Evolutionary conservation across 1,140 invertebrate species (phyloP), one percentile per base, ranked within the genome.

Genomic region (Scaptomyza hsui): DNA sequence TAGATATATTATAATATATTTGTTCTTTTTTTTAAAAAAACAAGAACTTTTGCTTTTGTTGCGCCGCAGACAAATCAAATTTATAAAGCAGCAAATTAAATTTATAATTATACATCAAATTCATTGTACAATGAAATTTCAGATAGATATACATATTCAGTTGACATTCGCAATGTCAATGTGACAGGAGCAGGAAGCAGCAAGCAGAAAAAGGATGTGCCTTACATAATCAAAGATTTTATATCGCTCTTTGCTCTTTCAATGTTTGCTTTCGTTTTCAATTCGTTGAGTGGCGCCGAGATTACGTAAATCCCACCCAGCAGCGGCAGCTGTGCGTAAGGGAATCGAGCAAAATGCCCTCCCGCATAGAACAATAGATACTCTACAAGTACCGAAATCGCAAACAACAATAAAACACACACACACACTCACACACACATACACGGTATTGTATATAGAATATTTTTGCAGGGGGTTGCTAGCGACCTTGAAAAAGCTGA

Each of bases 271-370:
- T 82, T 81, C 73, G 37, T 78, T 83, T 78, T 75, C 80, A 83
- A 83, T 72, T 72, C 49, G 65, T 68, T 65, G 55, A 83, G 74
- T 78, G 78, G 78, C 78, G 70, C 75, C 47, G 60, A 49, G 75
- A 83, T 83, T 83, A 83, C 79, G 75, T 83, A 83, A 83, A 85
- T 64, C 74, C 57, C 78, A n/a, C 12, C 2, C 12, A n/a, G 32
- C 26, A 29, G n/a, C 32, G 67, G 53, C 67, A 78, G 72, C 51
- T 72, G 19, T 69, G 65, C 63, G 52, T 65, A 41, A 39, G 42
- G 26, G 24, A 45, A 37, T 10, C 32, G 35, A 13, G 42, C 12
- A 18, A 35, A 21, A 12, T 19, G 35, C 2, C 9, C 26, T 9
- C 42, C 18, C 49, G 49, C 61, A 16, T 47, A 44, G 35, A 48